Base-by-base conservation (phyloP, 1,140 invertebrate species). In the Orchesella cincta region DNA sequence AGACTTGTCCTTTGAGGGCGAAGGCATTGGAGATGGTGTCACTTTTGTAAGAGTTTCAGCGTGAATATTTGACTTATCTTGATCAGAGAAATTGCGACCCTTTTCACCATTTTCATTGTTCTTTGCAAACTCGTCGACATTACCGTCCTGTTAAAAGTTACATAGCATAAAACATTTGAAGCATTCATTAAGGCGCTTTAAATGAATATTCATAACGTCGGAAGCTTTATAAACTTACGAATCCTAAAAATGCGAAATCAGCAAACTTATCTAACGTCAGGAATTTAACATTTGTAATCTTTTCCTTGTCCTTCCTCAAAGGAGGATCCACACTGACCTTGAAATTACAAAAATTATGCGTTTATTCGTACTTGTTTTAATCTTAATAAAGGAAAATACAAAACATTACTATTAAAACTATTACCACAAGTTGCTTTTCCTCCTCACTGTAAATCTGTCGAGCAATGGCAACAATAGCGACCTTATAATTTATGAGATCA, bases 381-480 rank as follows among this genome's bases (percentile, higher is more conserved):
- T n/a, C n/a, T n/a, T n/a, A n/a, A n/a, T n/a, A n/a, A n/a, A n/a
- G n/a, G n/a, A n/a, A n/a, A n/a, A n/a, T n/a, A n/a, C n/a, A n/a
- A n/a, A 46, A 46, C 5, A 46, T 46, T 46, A 18, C 5, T 46
- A 8, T 46, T 46, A 46, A 46, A 46, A 46, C 52, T 26, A n/a
- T n/a, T 23, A 67, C 35, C n/a, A 76, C 62, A n/a, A 51, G 52
- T 14, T 39, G 64, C 0, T 33, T 23, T 16, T 71, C 12, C 34
- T 70, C 75, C 33, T 71, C 75, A 33, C 70, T 70, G 12, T 71
- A 71, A 16, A 76, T 26, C 33, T 76, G 75, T 31, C 51, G 34
- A 2, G 39, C 39, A 12, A 57, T 76, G 1, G 75, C 75, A 20
- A 76, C 75, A 71, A 76, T 76, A 23, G 75, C 62, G 5, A 76